A percentile compares a stretch with the other conserved stretches of the same genome.
phyloP scores from a whole-genome alignment of 1,140 invertebrate species.

The Polyergus mexicanus region DNA sequence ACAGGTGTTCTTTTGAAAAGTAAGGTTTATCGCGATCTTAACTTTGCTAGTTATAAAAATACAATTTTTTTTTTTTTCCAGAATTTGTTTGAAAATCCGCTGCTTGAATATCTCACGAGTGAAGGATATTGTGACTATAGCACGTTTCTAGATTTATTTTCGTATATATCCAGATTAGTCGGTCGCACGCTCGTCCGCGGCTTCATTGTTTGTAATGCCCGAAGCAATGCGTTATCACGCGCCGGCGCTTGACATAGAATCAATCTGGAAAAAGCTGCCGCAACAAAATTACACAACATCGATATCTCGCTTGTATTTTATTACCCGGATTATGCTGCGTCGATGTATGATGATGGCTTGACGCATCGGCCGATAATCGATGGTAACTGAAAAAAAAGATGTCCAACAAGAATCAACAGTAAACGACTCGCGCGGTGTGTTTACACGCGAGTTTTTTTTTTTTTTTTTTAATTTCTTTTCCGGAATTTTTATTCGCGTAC shows the following conservation, averaged over 20 bases:
- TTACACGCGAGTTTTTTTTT: constrained; percentile 44
- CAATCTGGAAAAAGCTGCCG: constrained; percentile 68
- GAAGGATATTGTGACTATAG: constrained; percentile 56
- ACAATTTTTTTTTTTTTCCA: constrained; percentile 4
- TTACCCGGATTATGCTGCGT: constrained; percentile 68
- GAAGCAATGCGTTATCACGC: constrained; percentile 68
- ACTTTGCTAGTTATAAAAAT: not conserved
- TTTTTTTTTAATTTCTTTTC: constrained; percentile 44
- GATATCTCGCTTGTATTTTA: constrained; percentile 67
- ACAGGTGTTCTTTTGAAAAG: not conserved
- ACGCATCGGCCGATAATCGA: constrained; percentile 70
- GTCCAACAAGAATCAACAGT: constrained; percentile 61
- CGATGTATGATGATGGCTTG: constrained; percentile 67
- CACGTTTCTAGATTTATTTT: constrained; percentile 70
- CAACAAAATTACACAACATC: constrained; percentile 72
- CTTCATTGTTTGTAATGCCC: constrained; percentile 71
- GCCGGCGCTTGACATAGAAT: constrained; percentile 58
- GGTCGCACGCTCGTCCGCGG: constrained; percentile 57
- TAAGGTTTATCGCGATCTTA: not conserved
- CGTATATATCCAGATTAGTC: constrained; percentile 62
- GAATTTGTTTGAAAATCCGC: constrained; percentile 40
- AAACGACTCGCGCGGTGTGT: constrained; percentile 55
- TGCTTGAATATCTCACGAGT: constrained; percentile 35
- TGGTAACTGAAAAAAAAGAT: constrained; percentile 59
- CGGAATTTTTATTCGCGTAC: constrained; percentile 46